A percentile compares a stretch with the other conserved stretches of the same genome.
Evolutionary conservation across 2,888 invertebrate genomes (phyloP).

Genomic region (Polyommatus iphigenia): DNA sequence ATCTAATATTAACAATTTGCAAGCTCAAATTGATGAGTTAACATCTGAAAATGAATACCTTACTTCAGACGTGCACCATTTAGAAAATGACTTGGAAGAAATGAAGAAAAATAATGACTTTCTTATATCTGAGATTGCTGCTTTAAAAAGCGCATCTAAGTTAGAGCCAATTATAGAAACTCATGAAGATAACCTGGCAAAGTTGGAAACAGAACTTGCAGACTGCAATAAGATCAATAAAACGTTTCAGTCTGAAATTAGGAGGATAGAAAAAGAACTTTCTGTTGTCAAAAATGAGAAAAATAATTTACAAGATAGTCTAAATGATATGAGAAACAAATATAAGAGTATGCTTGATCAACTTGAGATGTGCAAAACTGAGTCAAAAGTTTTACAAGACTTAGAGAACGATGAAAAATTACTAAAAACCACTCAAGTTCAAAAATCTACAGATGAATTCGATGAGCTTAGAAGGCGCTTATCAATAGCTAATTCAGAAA

Average conservation of each 20-base stretch:
- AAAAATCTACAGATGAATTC: constrained; percentile 62
- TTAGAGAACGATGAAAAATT: constrained; percentile 64
- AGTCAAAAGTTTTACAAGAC: constrained; percentile 72
- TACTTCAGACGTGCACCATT: constrained; percentile 69
- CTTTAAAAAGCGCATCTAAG: constrained; percentile 82
- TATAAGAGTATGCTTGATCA: constrained; percentile 75
- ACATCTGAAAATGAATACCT: constrained; percentile 74
- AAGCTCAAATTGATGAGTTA: constrained; percentile 79
- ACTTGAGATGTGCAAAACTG: constrained; percentile 64
- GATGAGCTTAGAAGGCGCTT: constrained; percentile 68
- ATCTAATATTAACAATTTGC: constrained; percentile 72
- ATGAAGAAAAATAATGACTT: constrained; percentile 86
- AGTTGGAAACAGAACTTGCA: constrained; percentile 84
- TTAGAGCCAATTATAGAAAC: constrained; percentile 86
- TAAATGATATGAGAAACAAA: constrained; percentile 76
- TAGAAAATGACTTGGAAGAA: constrained; percentile 83
- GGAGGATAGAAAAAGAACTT: constrained; percentile 78
- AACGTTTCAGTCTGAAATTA: constrained; percentile 81
- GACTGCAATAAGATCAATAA: constrained; percentile 80
- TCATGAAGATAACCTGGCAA: constrained; percentile 84
- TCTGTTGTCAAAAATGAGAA: constrained; percentile 66
- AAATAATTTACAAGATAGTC: constrained; percentile 72
- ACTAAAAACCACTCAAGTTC: constrained; percentile 52
- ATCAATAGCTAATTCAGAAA: constrained; percentile 59
- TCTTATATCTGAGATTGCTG: constrained; percentile 83